Evolutionary conservation across 37 sponge, comb jelly and placozoan species (phyloP).

Genomic region (Beroe ovata): DNA sequence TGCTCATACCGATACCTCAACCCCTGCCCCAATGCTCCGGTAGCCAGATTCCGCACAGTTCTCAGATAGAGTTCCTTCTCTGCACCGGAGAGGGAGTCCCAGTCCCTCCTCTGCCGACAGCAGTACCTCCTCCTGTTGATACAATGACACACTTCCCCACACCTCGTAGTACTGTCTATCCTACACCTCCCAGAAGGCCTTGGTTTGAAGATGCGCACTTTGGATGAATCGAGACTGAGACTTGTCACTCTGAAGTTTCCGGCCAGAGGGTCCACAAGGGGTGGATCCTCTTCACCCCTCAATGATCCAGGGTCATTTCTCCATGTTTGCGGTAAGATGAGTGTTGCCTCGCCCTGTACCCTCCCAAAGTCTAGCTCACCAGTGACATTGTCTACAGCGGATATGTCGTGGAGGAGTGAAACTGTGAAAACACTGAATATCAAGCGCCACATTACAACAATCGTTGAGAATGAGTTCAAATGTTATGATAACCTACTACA

Average conservation of each 20-base stretch:
- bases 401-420: no score
- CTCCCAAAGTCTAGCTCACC: no score
- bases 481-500: no score
- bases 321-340: background rate
- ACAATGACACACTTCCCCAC: slow-evolving; percentile 7
- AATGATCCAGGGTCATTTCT: background rate
- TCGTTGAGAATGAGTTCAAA: no score
- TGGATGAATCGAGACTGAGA: background rate
- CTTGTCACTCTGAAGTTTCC: background rate
- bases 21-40: background rate
- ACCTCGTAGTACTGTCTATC: background rate
- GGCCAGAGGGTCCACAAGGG: background rate
- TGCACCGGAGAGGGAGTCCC: background rate
- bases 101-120: slow-evolving; percentile 40
- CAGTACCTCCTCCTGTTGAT: slow-evolving; percentile 1
- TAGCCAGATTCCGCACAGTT: background rate
- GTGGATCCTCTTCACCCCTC: no score
- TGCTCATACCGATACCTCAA: background rate
- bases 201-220: background rate
- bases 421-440: no score
- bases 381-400: no score
- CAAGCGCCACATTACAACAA: no score
- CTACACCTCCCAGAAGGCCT: background rate
- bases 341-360: no score
- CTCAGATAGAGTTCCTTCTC: background rate